A percentile compares a stretch with the other conserved stretches of the same genome.
Evolutionary conservation across 2,888 invertebrate genomes (phyloP).

Genomic region (Epistrophe eligans): DNA sequence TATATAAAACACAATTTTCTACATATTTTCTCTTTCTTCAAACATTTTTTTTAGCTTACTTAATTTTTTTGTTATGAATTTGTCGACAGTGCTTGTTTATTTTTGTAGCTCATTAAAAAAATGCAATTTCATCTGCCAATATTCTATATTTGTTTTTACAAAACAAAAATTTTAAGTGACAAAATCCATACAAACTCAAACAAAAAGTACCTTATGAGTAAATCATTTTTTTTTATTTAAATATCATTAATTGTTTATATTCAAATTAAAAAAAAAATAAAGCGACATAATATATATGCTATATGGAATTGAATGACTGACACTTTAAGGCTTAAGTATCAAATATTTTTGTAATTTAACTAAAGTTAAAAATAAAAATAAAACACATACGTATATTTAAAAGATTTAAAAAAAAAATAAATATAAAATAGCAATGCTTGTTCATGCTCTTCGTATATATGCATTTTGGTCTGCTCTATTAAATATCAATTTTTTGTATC

Average conservation of each 20-base stretch:
- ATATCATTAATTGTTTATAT: constrained; percentile 8
- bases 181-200: constrained; percentile 40
- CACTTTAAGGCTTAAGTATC: constrained; percentile 81
- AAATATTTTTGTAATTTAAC: constrained; percentile 53
- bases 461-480: constrained; percentile 65
- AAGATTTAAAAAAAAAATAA: constrained; percentile 51
- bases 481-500: background rate
- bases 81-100: constrained; percentile 69
- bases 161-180: constrained; percentile 3
- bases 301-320: constrained; percentile 83
- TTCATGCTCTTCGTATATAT: constrained; percentile 38
- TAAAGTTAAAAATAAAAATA: constrained; percentile 12
- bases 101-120: constrained; percentile 17
- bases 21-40: background rate
- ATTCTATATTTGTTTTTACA: constrained; percentile 30
- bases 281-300: constrained; percentile 36
- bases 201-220: constrained; percentile 4
- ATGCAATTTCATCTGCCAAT: constrained; percentile 51
- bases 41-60: constrained; percentile 18
- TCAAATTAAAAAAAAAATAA: constrained; percentile 1
- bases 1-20: background rate
- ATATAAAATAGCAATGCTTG: constrained; percentile 67
- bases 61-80: constrained; percentile 56
- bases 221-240: background rate
- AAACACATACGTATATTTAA: constrained; percentile 40